phyloP scores from a whole-genome alignment of 1,140 invertebrate genomes.

The Gerris buenoi region DNA sequence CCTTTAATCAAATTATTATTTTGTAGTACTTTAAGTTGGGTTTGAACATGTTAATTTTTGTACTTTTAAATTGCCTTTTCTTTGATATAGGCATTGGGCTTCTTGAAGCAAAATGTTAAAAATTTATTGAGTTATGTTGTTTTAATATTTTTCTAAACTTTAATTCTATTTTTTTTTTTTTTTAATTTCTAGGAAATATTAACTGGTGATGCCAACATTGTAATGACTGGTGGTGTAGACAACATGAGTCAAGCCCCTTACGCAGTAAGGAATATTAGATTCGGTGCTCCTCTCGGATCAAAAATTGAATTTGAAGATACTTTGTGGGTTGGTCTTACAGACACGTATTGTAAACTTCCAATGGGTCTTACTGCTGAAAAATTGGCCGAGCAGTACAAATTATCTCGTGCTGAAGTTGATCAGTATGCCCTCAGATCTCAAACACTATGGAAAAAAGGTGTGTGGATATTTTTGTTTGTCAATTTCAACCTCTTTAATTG shows the following conservation, averaged over 20 bases:
- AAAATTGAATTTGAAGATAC: constrained; percentile 75
- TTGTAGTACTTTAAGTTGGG: no score
- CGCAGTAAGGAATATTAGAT: constrained; percentile 70
- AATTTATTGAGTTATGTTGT: no score
- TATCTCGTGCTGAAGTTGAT: constrained; percentile 77
- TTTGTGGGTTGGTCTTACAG: constrained; percentile 81
- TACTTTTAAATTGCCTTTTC: no score
- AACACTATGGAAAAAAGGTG: constrained; percentile 61
- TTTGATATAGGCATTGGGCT: no score
- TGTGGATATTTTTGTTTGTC: no score
- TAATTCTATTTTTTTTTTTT: no score
- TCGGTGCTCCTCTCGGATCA: constrained; percentile 72
- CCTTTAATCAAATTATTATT: no score
- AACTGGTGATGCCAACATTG: constrained; percentile 70
- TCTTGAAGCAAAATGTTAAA: no score
- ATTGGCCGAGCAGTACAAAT: constrained; percentile 75
- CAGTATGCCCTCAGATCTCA: constrained; percentile 76
- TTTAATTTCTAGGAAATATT: constrained; percentile 57
- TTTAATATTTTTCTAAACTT: no score
- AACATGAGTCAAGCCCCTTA: constrained; percentile 95
- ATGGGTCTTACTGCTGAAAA: constrained; percentile 98
- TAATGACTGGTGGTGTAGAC: constrained; percentile 80
- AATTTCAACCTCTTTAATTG: no score
- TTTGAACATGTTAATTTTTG: no score
- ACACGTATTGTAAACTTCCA: constrained; percentile 75